Evolutionary conservation across 2,888 invertebrate genomes (phyloP).

Genomic region (Amblyjoppa fuscipennis): DNA sequence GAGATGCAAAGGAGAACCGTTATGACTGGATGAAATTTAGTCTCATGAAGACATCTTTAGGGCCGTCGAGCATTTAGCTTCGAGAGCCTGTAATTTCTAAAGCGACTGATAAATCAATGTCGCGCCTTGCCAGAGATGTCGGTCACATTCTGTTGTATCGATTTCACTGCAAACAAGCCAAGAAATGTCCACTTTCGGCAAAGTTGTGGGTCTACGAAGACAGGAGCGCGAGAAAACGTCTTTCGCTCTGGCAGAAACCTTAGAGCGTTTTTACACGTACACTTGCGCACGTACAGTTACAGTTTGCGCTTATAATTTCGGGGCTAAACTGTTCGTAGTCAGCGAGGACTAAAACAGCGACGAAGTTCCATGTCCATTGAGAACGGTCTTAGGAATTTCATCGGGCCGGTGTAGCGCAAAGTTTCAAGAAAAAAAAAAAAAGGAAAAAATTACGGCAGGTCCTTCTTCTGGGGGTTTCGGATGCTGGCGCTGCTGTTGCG

Average conservation of each 20-base stretch:
- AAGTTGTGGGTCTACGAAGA: background rate
- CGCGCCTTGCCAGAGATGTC: too few species aligned
- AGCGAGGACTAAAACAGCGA: constrained; percentile 1
- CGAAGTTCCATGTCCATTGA: constrained; percentile 34
- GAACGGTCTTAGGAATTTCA: constrained; percentile 57
- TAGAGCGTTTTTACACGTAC: background rate
- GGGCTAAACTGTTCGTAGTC: too few species aligned
- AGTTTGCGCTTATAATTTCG: background rate
- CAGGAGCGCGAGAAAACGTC: background rate
- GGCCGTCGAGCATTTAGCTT: too few species aligned
- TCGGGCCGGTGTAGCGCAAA: constrained; percentile 61
- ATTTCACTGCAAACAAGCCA: too few species aligned
- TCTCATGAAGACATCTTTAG: too few species aligned
- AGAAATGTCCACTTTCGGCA: too few species aligned
- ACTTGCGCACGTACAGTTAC: too few species aligned
- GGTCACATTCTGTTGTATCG: too few species aligned
- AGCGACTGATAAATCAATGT: too few species aligned
- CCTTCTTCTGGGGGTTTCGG: constrained; percentile 66
- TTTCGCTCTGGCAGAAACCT: background rate
- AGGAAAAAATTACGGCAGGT: constrained; percentile 80
- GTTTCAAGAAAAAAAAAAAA: constrained; percentile 39
- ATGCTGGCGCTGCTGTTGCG: constrained; percentile 41
- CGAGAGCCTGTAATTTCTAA: too few species aligned
- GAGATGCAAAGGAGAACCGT: too few species aligned
- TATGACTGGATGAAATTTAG: too few species aligned